Conservation (phyloP, 2,888 invertebrate genomes). For the Synergus umbraculus region DNA sequence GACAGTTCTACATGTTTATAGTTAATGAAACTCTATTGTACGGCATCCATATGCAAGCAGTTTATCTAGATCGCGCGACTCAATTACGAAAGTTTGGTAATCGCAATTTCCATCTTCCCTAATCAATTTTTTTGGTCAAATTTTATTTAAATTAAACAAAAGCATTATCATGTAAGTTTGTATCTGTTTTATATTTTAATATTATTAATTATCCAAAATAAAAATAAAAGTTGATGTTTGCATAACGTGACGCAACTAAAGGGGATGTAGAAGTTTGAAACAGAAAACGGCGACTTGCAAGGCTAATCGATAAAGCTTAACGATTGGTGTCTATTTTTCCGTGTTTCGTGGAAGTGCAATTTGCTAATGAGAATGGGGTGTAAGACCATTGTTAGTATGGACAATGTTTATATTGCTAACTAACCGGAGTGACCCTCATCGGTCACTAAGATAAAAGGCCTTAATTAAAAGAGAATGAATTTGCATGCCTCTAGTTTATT, state of each 20-base stretch:
- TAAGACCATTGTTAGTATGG: neutral
- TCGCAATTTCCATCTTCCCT: neutral
- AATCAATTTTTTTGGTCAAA: neutral
- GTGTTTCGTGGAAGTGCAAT: neutral
- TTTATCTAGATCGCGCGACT: constrained; percentile 18
- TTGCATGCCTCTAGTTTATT: constrained; percentile 1
- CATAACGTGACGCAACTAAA: neutral
- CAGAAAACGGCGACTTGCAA: neutral
- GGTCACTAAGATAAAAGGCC: neutral
- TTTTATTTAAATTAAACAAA: too few species aligned
- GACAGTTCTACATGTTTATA: constrained; percentile 33
- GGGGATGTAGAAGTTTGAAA: neutral
- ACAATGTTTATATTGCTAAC: neutral
- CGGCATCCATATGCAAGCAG: constrained; percentile 9
- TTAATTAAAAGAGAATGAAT: neutral
- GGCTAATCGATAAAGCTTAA: neutral
- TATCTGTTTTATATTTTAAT: too few species aligned
- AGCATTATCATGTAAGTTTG: too few species aligned
- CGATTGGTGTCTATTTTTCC: neutral
- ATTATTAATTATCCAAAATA: too few species aligned
- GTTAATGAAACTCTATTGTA: constrained; percentile 34
- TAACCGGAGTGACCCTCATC: neutral
- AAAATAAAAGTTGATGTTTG: neutral
- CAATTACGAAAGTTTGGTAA: constrained; percentile 8
- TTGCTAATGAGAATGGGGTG: neutral